These are phyloP conservation scores for Drosophila siamana DNA, from an alignment of 2,888 invertebrate genomes.

Conservation along the genomic window DNA sequence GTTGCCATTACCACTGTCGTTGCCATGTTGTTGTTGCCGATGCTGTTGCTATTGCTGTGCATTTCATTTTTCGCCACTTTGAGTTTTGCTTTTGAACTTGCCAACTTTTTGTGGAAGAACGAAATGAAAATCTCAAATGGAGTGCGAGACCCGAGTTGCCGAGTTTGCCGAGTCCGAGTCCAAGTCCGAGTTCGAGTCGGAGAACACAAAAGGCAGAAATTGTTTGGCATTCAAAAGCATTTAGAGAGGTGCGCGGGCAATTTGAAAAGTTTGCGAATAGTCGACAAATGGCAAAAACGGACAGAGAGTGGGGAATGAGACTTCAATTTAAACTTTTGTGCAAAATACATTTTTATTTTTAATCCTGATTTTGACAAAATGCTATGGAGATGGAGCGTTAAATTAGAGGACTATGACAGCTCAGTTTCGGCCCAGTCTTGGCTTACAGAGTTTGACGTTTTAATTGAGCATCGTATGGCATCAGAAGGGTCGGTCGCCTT, in stretches of 20 bases:
- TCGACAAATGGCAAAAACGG: conserved; percentile 25
- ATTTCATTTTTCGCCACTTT: conserved; percentile 43
- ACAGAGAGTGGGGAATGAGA: conserved; percentile 4
- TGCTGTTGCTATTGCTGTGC: conserved; percentile 23
- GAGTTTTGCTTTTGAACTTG: conserved; percentile 28
- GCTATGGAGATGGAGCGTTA: conserved; percentile 37
- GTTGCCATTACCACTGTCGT: conserved; percentile 12
- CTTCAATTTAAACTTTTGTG: conserved; percentile 72
- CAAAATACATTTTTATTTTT: not conserved
- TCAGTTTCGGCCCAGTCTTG: conserved; percentile 9
- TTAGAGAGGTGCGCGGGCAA: conserved; percentile 58
- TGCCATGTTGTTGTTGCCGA: conserved; percentile 11
- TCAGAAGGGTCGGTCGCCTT: conserved; percentile 37
- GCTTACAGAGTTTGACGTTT: conserved; percentile 26
- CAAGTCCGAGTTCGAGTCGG: not conserved
- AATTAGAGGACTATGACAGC: conserved; percentile 52
- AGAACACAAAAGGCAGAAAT: conserved; percentile 44
- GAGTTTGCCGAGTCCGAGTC: not conserved
- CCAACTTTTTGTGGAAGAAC: conserved; percentile 43
- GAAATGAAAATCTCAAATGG: conserved; percentile 65
- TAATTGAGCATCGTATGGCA: conserved; percentile 11
- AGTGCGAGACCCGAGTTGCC: conserved; percentile 22
- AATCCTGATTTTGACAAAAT: conserved; percentile 29
- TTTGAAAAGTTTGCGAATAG: conserved; percentile 48
- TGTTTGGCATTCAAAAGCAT: conserved; percentile 63